These are phyloP conservation scores for Sialis fuliginosa DNA, from an alignment of 2,888 invertebrate genomes.

Conservation along the genomic window DNA sequence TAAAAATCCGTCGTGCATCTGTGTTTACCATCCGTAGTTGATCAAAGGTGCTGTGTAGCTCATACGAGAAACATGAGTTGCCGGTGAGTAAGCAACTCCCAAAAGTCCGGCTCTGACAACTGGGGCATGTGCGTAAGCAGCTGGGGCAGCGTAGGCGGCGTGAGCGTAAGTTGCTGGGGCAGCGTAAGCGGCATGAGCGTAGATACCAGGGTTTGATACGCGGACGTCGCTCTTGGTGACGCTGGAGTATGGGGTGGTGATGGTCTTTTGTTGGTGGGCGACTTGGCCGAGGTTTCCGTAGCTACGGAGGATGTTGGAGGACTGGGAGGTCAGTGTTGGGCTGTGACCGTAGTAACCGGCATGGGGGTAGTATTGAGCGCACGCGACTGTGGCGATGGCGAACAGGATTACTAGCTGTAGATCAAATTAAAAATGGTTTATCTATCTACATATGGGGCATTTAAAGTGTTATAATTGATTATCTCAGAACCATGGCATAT, in stretches of 20 bases:
- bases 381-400: conserved; percentile 15
- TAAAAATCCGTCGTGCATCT: neutral
- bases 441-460: too few relatives aligned
- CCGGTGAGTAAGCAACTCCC: conserved; percentile 37
- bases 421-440: too few relatives aligned
- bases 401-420: too few relatives aligned
- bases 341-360: conserved; percentile 18
- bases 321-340: conserved; percentile 35
- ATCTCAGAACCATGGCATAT: too few relatives aligned
- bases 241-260: conserved; percentile 55
- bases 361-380: conserved; percentile 15
- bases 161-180: conserved; percentile 6
- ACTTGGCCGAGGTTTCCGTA: conserved; percentile 51
- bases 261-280: conserved; percentile 52
- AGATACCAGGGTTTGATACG: conserved; percentile 43
- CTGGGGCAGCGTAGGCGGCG: conserved; percentile 7
- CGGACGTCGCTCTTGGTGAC: conserved; percentile 51
- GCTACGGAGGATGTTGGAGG: conserved; percentile 39
- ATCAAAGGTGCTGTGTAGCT: conserved; percentile 23
- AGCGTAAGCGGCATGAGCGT: conserved; percentile 16
- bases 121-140: conserved; percentile 17
- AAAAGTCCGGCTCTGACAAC: conserved; percentile 21
- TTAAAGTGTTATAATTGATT: too few relatives aligned
- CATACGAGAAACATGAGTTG: conserved; percentile 39
- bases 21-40: conserved; percentile 8